These are phyloP conservation scores for Vulpes lagopus DNA, from an alignment of 2,113 vertebrate genomes.

Conservation along the genomic window DNA sequence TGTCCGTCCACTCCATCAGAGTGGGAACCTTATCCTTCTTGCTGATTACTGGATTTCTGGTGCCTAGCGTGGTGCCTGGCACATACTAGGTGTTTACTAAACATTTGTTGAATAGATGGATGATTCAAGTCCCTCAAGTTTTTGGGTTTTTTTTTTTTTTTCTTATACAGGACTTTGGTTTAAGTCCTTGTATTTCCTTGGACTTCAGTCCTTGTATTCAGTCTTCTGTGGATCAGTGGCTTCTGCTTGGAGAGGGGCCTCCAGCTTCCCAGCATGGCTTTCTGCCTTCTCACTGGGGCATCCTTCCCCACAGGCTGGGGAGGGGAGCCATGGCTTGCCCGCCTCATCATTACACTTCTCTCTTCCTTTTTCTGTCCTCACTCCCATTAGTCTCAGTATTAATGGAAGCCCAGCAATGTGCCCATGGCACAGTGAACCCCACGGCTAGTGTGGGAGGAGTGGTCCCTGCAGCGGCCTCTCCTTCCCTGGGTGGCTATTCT, in stretches of 20 bases:
- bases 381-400: not conserved
- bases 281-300: accelerated
- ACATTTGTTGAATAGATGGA: not conserved
- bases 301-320: not conserved
- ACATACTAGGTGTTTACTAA: not conserved
- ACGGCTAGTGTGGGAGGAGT: not conserved
- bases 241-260: not conserved
- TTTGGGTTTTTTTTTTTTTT: not conserved
- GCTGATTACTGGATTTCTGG: not conserved
- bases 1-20: not conserved
- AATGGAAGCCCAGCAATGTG: not conserved
- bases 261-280: not conserved
- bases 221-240: not conserved
- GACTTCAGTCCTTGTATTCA: not conserved
- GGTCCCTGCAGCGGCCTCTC: not conserved
- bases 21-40: not conserved
- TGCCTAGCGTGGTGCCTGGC: not conserved
- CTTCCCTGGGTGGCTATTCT: not conserved
- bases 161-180: not conserved
- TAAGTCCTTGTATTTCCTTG: not conserved
- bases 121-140: not conserved
- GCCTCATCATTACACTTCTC: not conserved
- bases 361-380: not conserved
- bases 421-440: not conserved
- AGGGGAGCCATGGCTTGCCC: not conserved